A percentile compares a stretch with the other conserved stretches of the same genome.
Conservation (phyloP, 2,888 invertebrate genomes). For the Spialia ferax region DNA sequence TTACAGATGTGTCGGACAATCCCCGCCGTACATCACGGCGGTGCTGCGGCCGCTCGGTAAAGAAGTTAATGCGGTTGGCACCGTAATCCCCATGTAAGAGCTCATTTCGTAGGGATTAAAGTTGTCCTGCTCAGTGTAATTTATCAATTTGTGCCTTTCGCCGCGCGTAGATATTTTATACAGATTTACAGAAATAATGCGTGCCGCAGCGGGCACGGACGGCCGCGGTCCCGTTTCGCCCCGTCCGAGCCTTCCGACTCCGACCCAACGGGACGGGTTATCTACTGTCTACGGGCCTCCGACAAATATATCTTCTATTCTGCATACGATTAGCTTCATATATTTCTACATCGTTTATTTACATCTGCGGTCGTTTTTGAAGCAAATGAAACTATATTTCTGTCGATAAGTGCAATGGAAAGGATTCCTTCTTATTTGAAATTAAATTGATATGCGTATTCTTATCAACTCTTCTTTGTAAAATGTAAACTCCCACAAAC, state of each 20-base stretch:
- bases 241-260: conserved; percentile 3
- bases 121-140: conserved; percentile 66
- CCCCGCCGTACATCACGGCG: conserved; percentile 59
- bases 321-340: conserved; percentile 22
- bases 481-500: no score
- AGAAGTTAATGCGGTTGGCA: conserved; percentile 43
- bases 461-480: neutral
- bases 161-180: conserved; percentile 47
- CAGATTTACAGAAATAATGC: conserved; percentile 44
- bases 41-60: conserved; percentile 18
- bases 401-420: conserved; percentile 1
- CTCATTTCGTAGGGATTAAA: conserved; percentile 73
- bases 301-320: conserved; percentile 26
- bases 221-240: neutral
- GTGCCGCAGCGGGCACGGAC: neutral
- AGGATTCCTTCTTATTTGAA: neutral
- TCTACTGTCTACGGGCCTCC: conserved; percentile 6
- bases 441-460: neutral
- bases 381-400: conserved; percentile 11
- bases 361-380: neutral
- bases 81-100: conserved; percentile 70
- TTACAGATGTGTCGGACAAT: conserved; percentile 56
- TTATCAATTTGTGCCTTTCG: conserved; percentile 70
- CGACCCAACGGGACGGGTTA: conserved; percentile 1
- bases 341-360: conserved; percentile 16